These are phyloP conservation scores for Myrmophylax atrothorax DNA, from an alignment of 2,113 vertebrate species.

Conservation along the genomic window DNA sequence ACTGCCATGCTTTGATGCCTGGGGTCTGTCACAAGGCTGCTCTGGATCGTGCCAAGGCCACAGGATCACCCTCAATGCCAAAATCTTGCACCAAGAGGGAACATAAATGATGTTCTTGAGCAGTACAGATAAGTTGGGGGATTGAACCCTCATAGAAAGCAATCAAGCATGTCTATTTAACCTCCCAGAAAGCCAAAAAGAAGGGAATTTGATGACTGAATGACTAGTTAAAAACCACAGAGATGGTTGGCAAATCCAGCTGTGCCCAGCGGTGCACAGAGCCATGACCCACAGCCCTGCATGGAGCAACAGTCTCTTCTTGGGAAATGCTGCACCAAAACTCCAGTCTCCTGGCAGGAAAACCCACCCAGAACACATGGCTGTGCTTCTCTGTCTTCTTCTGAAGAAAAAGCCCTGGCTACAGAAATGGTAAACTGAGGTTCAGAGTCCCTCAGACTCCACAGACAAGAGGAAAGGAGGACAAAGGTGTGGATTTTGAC, in stretches of 20 bases:
- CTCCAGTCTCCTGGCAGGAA: not conserved
- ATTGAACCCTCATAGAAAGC: not conserved
- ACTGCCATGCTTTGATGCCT: not conserved
- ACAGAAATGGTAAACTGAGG: accelerated
- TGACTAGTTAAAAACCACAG: not conserved
- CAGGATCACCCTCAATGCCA: not conserved
- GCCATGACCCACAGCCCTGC: accelerated
- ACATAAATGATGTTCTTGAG: not conserved
- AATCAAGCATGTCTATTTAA: not conserved
- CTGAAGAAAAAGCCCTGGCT: not conserved
- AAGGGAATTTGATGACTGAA: not conserved
- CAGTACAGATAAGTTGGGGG: not conserved
- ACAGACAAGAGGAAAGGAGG: not conserved
- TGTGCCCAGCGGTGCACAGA: accelerated
- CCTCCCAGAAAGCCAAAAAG: not conserved
- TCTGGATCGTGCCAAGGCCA: not conserved
- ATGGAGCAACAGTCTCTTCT: accelerated
- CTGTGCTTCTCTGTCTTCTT: not conserved
- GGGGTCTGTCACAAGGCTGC: not conserved
- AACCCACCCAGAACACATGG: accelerated
- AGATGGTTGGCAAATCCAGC: not conserved
- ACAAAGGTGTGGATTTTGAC: not conserved
- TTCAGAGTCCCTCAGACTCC: not conserved
- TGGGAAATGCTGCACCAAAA: not conserved
- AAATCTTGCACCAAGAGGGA: not conserved